Conservation (phyloP, 2,797 vertebrate genomes). For the Pseudocheirus occidentalis region DNA sequence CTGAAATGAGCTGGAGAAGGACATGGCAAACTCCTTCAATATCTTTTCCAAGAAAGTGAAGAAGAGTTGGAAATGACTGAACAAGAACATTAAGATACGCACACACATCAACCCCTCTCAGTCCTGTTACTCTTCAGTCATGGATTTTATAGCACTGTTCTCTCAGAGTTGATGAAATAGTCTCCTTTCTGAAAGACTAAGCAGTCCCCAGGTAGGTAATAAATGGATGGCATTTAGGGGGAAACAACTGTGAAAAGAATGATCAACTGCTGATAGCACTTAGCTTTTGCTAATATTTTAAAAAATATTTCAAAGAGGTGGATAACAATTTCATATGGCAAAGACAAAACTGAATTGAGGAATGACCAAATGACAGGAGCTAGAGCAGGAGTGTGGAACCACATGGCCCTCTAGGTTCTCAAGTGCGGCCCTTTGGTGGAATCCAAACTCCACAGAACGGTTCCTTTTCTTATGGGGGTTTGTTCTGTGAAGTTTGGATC, state of each 20-base stretch:
- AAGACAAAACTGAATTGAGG: not conserved
- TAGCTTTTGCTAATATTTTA: not conserved
- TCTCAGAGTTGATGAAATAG: not conserved
- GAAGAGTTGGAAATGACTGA: no score
- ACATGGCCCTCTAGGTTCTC: no score
- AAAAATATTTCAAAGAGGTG: not conserved
- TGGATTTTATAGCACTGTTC: not conserved
- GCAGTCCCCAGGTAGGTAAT: not conserved
- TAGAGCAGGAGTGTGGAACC: not conserved
- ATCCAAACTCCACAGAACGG: no score
- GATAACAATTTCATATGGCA: not conserved
- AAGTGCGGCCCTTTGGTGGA: no score
- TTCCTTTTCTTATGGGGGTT: no score
- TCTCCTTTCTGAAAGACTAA: not conserved
- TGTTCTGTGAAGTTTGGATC: no score
- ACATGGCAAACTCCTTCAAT: no score
- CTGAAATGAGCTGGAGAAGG: no score
- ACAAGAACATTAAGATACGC: no score
- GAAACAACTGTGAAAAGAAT: not conserved
- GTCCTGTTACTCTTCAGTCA: not conserved
- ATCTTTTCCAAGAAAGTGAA: no score
- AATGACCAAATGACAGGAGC: not conserved
- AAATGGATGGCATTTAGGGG: not conserved
- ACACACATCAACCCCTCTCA: not conserved
- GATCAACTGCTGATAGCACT: not conserved